A percentile compares a stretch with the other conserved stretches of the same genome.
These are phyloP conservation scores for Apodemus speciosus DNA, from an alignment of 2,113 vertebrate genomes.

Conservation along the genomic window DNA sequence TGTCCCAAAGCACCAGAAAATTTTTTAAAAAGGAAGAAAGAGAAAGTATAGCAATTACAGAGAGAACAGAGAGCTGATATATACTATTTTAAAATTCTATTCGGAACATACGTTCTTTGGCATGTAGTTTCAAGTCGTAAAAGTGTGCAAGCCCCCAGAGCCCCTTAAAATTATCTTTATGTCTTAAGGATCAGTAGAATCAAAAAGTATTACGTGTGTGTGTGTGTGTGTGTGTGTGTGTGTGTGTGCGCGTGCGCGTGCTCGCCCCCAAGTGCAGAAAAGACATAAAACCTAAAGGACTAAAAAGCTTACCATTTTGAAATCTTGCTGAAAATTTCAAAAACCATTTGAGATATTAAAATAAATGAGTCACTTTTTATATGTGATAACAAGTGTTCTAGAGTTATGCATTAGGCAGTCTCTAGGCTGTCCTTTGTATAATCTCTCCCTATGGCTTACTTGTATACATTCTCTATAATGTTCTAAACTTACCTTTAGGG, in stretches of 20 bases:
- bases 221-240: not conserved
- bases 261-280: not conserved
- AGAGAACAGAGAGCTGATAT: not conserved
- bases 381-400: not conserved
- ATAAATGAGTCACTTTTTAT: conserved; percentile 49
- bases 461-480: not conserved
- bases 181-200: conserved; percentile 2
- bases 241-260: no score
- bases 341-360: conserved; percentile 37
- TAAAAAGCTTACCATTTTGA: conserved; percentile 44
- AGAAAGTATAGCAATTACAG: not conserved
- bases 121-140: not conserved
- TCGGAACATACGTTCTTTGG: not conserved
- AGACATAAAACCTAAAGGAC: conserved; percentile 26
- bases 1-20: not conserved
- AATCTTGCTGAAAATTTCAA: conserved; percentile 7
- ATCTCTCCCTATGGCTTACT: not conserved
- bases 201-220: not conserved
- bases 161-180: conserved; percentile 6
- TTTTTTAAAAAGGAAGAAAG: no score
- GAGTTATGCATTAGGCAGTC: not conserved
- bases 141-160: not conserved
- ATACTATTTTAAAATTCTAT: conserved; percentile 21
- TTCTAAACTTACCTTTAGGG: conserved; percentile 47
- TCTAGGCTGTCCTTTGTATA: not conserved